Percentiles rank a stretch among this genome's conserved stretches.
Evolutionary conservation across 2,888 invertebrate species (phyloP).

Genomic region (Nemotelus nigrinus): DNA sequence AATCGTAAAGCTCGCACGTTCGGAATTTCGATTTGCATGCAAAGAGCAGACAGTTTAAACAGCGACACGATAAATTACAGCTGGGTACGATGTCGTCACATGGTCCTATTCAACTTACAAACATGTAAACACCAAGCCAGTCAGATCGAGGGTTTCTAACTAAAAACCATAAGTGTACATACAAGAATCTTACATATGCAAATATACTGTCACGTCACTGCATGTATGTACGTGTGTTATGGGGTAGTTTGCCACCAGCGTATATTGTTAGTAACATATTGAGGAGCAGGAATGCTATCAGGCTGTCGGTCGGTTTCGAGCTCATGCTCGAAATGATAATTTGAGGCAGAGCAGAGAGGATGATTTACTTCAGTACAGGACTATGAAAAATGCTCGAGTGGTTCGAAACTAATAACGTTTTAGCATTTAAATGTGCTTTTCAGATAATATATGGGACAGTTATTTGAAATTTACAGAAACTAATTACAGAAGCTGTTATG

Average conservation of each 20-base stretch:
- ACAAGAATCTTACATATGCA: too few relatives aligned
- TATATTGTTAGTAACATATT: constrained; percentile 5
- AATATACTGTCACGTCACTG: too few relatives aligned
- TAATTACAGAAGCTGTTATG: too few relatives aligned
- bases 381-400: background rate
- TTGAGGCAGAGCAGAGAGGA: background rate
- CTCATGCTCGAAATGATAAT: constrained; percentile 17
- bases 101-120: constrained; percentile 1
- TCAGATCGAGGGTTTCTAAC: background rate
- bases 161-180: too few relatives aligned
- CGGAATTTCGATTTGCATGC: constrained; percentile 25
- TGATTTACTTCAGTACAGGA: background rate
- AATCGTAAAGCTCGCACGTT: too few relatives aligned
- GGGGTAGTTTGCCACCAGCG: too few relatives aligned
- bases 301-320: constrained; percentile 19
- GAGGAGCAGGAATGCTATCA: constrained; percentile 4
- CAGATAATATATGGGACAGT: too few relatives aligned
- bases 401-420: background rate
- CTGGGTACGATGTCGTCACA: constrained; percentile 9
- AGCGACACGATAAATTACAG: constrained; percentile 36
- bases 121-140: background rate
- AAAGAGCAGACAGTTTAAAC: constrained; percentile 9
- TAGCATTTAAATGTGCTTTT: background rate
- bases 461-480: too few relatives aligned
- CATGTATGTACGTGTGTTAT: too few relatives aligned